Conservation (phyloP, 2,888 invertebrate species). For the Dyspetes luteomarginatus region DNA sequence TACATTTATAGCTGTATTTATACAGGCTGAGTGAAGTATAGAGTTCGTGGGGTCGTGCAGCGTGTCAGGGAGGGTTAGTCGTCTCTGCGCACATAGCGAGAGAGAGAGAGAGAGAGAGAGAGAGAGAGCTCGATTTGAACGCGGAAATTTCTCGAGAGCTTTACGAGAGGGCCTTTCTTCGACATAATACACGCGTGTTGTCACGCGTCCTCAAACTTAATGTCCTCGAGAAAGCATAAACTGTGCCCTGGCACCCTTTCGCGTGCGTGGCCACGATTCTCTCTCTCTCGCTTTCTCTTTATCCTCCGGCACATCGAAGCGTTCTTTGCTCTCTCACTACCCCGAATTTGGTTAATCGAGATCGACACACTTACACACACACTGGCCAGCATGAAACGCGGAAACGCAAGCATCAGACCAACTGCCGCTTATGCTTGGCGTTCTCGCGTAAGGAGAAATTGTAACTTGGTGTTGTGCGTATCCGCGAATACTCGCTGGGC, state of each 20-base stretch:
- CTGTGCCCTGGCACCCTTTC: constrained; percentile 73
- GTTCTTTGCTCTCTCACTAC: not conserved
- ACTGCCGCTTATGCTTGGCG: no score
- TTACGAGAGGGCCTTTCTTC: constrained; percentile 49
- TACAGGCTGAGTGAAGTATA: no score
- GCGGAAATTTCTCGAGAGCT: constrained; percentile 63
- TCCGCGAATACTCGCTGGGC: constrained; percentile 18
- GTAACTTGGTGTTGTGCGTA: no score
- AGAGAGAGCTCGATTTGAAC: constrained; percentile 30
- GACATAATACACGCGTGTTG: constrained; percentile 60
- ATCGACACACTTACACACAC: constrained; percentile 15
- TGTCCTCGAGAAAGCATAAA: constrained; percentile 71
- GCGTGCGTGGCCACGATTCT: constrained; percentile 32
- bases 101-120: constrained; percentile 4
- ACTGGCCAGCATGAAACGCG: constrained; percentile 25
- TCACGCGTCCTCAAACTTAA: constrained; percentile 68
- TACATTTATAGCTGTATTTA: constrained; percentile 4
- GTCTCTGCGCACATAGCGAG: constrained; percentile 10
- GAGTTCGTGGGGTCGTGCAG: constrained; percentile 37
- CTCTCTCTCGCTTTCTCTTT: not conserved
- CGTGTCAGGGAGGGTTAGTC: constrained; percentile 38
- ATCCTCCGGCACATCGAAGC: not conserved
- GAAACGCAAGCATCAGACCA: no score
- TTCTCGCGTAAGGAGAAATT: no score
- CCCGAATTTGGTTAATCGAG: constrained; percentile 74